phyloP scores from a whole-genome alignment of 2,113 vertebrate species.

The Sciurus niger region DNA sequence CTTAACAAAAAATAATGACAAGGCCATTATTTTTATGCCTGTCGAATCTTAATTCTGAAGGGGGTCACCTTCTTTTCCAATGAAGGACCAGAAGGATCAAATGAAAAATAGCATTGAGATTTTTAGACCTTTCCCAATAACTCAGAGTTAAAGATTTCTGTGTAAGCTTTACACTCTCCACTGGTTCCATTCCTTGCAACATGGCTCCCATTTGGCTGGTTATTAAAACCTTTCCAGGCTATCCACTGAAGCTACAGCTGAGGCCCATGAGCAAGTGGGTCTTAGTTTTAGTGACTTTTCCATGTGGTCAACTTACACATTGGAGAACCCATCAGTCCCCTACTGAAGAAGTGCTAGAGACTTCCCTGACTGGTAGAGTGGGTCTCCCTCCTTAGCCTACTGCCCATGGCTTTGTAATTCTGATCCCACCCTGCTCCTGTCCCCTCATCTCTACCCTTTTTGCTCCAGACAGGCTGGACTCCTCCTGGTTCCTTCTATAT shows the following conservation, averaged over 20 bases:
- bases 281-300: conserved; percentile 42
- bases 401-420: not conserved
- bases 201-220: not conserved
- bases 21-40: not conserved
- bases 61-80: not conserved
- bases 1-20: not conserved
- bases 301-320: not conserved
- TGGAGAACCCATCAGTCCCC: not conserved
- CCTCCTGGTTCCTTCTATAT: not conserved
- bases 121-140: not conserved
- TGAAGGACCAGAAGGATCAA: not conserved
- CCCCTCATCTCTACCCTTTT: not conserved
- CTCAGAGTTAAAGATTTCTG: not conserved
- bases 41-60: not conserved
- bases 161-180: not conserved
- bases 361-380: not conserved
- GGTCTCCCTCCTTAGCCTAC: not conserved
- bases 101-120: not conserved
- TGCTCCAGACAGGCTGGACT: not conserved
- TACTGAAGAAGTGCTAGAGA: not conserved
- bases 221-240: not conserved
- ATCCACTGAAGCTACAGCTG: not conserved
- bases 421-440: not conserved
- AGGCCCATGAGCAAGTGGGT: not conserved
- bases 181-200: not conserved